A percentile compares a stretch with the other conserved stretches of the same genome.
Conservation (phyloP, 2,113 vertebrate genomes). For the Mirza zaza region DNA sequence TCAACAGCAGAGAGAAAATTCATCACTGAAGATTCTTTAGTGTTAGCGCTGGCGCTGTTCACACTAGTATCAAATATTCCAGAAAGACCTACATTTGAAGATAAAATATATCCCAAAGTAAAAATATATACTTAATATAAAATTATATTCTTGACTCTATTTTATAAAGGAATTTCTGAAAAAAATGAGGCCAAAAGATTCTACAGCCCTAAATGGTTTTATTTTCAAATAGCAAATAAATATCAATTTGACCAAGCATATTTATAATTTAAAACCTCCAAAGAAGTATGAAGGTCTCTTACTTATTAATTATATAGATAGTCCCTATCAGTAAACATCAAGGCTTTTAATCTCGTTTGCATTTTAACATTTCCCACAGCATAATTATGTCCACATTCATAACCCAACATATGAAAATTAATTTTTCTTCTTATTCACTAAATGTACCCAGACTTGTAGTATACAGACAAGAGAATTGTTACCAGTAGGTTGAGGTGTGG, state of each 20-base stretch:
- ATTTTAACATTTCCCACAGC: conserved; percentile 32
- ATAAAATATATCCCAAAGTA: conserved; percentile 52
- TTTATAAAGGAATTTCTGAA: conserved; percentile 37
- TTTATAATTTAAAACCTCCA: conserved; percentile 57
- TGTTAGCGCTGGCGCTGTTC: conserved; percentile 89
- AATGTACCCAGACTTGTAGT: not conserved
- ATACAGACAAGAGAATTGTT: conserved; percentile 60
- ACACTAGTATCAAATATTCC: conserved; percentile 91
- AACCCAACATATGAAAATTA: not conserved
- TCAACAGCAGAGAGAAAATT: conserved; percentile 96
- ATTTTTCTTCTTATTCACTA: conserved; percentile 4
- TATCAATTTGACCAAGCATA: conserved; percentile 49
- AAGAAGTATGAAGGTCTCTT: not conserved
- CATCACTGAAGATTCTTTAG: conserved; percentile 96
- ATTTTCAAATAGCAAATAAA: conserved; percentile 55
- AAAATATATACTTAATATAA: conserved; percentile 20
- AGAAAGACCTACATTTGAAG: conserved; percentile 84
- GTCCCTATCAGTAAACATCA: not conserved
- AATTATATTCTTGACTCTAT: not conserved
- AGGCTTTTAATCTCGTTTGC: conserved; percentile 46
- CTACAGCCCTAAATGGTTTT: not conserved
- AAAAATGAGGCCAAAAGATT: not conserved
- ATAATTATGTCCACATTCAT: not conserved
- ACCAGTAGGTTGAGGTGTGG: conserved; percentile 93
- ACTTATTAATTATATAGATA: conserved; percentile 29